Percentiles rank a stretch among this genome's conserved stretches.
Evolutionary conservation across 2,888 invertebrate genomes (phyloP).

Genomic region (Spodoptera picta): DNA sequence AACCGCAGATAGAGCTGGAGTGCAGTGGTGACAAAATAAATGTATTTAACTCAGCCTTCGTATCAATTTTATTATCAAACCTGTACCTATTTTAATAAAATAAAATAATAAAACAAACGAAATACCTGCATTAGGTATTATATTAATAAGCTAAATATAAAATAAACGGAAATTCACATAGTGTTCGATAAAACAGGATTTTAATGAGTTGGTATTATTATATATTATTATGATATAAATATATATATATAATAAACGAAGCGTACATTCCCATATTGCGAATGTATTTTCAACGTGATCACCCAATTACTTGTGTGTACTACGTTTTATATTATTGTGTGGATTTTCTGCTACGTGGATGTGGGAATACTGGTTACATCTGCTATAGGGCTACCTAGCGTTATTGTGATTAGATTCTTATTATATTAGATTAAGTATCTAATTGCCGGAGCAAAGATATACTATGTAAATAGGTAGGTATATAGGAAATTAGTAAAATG

Average conservation of each 20-base stretch:
- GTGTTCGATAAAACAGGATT: conserved; percentile 43
- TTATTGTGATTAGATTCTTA: not conserved
- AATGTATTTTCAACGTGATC: not conserved
- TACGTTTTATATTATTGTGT: not conserved
- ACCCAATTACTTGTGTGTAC: conserved; percentile 11
- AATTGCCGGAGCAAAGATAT: no score
- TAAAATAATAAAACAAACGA: conserved; percentile 20
- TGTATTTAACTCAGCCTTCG: no score
- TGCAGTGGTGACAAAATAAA: no score
- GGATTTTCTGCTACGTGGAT: not conserved
- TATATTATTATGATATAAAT: conserved; percentile 2
- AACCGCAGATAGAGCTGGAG: no score
- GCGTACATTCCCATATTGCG: conserved; percentile 28
- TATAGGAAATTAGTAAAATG: no score
- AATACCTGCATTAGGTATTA: not conserved
- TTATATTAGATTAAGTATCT: no score
- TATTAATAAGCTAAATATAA: conserved; percentile 26
- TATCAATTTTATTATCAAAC: no score
- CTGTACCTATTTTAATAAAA: not conserved
- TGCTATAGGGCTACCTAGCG: conserved; percentile 10
- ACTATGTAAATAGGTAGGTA: no score
- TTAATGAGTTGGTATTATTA: conserved; percentile 30
- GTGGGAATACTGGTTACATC: not conserved
- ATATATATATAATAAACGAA: conserved; percentile 15
- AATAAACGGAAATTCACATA: conserved; percentile 43